These are phyloP conservation scores for Branchipolynoe longqiensis DNA, from an alignment of 2,888 invertebrate genomes.

Conservation along the genomic window DNA sequence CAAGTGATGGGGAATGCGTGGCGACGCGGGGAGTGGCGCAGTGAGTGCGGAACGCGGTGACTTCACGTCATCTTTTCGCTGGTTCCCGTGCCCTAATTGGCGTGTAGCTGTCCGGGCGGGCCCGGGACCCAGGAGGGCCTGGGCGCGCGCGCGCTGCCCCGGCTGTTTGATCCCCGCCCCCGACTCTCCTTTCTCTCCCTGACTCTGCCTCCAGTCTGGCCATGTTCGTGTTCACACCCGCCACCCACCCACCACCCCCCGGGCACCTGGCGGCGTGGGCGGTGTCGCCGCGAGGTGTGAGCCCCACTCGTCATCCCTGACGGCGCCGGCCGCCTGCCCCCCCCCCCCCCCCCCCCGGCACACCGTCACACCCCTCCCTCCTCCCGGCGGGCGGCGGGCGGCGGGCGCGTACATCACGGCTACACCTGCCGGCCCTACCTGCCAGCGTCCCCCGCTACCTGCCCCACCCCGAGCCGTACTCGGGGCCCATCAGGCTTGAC, in stretches of 20 bases:
- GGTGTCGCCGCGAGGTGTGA: conserved; percentile 26
- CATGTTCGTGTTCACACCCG: conserved; percentile 43
- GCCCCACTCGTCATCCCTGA: conserved; percentile 36
- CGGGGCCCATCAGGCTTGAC: conserved; percentile 10
- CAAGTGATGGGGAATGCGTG: no score
- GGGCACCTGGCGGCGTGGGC: background rate
- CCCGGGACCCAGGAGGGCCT: no score
- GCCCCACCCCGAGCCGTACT: conserved; percentile 35
- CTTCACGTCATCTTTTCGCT: no score
- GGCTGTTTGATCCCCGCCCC: conserved; percentile 19
- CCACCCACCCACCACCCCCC: background rate
- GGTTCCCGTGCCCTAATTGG: no score
- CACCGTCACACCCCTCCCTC: no score
- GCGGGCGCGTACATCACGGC: no score
- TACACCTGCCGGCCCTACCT: conserved; percentile 37
- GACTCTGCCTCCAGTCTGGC: conserved; percentile 39
- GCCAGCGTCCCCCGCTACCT: conserved; percentile 23
- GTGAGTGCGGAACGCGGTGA: no score
- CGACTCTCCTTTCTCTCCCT: no score
- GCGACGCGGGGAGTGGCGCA: no score
- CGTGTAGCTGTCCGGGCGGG: background rate
- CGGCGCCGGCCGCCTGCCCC: background rate
- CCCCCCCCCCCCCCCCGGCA: background rate
- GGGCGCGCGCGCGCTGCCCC: background rate
- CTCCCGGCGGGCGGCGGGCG: background rate